phyloP scores from a whole-genome alignment of 2,113 vertebrate species.

The Neodon shergylaensis region DNA sequence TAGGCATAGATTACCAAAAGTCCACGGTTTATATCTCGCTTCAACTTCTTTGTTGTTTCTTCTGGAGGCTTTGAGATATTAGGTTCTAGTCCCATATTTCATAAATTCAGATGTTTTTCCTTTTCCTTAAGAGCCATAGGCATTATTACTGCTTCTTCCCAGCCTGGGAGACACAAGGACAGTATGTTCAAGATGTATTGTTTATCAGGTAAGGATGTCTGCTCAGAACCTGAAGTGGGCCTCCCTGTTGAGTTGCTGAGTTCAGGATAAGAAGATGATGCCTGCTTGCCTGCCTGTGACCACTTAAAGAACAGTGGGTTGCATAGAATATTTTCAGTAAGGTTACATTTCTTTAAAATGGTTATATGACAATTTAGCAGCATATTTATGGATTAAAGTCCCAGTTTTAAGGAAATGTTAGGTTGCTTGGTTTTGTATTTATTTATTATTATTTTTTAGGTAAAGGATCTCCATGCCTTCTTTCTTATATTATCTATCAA shows the following conservation, averaged over 20 bases:
- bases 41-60: neutral
- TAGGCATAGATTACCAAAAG: neutral
- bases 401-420: neutral
- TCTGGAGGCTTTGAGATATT: neutral
- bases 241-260: accelerated
- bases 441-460: neutral
- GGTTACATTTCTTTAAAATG: neutral
- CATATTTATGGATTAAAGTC: neutral
- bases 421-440: neutral
- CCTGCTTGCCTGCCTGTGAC: neutral
- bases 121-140: neutral
- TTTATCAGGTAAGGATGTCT: neutral
- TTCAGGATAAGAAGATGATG: neutral
- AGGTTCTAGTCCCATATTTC: neutral
- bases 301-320: neutral
- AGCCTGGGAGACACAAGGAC: neutral
- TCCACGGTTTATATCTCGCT: neutral
- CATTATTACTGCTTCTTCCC: neutral
- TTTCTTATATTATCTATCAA: neutral
- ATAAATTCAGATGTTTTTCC: neutral
- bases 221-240: accelerated
- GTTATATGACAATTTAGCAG: neutral
- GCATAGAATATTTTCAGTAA: neutral
- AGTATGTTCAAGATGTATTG: neutral
- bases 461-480: neutral